Evolutionary conservation across 2,797 vertebrate genomes (phyloP).

Genomic region (Pseudochirops corinnae): DNA sequence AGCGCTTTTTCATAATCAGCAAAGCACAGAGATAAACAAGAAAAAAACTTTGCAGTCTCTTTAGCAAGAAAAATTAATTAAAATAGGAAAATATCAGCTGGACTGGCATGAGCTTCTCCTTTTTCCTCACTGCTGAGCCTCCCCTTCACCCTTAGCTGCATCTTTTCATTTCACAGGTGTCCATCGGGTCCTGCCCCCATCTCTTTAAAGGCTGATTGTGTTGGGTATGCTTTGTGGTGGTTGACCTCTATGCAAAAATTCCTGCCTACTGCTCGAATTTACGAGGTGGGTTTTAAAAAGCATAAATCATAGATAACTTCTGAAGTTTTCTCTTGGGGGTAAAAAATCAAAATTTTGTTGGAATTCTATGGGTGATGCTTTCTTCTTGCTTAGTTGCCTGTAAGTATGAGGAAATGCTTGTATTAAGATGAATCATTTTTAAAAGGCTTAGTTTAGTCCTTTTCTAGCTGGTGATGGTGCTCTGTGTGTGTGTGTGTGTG

Average conservation of each 20-base stretch:
- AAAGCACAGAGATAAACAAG: neutral
- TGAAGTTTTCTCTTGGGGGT: neutral
- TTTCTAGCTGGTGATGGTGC: neutral
- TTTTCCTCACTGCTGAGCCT: neutral
- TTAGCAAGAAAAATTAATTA: neutral
- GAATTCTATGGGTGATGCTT: neutral
- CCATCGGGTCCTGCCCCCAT: neutral
- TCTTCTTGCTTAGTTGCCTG: neutral
- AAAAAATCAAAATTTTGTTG: neutral
- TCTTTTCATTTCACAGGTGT: neutral
- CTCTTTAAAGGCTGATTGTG: neutral
- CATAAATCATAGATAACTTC: neutral
- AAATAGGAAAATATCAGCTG: neutral
- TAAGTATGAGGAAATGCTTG: neutral
- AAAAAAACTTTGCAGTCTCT: neutral
- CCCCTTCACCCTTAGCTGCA: neutral
- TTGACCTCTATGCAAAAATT: neutral
- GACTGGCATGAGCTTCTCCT: neutral
- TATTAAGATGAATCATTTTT: neutral
- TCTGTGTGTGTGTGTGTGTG: neutral
- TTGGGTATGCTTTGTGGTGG: neutral
- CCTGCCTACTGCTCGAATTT: neutral
- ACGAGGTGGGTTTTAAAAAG: neutral
- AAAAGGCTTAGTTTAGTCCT: neutral
- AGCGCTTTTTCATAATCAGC: neutral